These are phyloP conservation scores for Alauda arvensis DNA, from an alignment of 2,797 vertebrate genomes.

Conservation along the genomic window DNA sequence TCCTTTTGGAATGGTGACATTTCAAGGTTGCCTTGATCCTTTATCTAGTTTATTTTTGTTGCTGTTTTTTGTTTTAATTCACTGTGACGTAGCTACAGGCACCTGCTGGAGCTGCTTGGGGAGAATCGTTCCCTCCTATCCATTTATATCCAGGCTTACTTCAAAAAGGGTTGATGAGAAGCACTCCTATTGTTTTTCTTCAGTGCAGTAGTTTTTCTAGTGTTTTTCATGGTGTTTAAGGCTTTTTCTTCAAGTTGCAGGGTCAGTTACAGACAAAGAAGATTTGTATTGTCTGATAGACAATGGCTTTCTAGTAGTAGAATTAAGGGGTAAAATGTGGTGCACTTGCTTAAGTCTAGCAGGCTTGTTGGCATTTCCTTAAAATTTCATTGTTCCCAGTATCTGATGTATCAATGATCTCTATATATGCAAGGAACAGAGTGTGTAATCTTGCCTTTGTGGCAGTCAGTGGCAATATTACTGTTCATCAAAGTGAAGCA, in stretches of 20 bases:
- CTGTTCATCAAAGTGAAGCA: not conserved
- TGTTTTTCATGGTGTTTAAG: not conserved
- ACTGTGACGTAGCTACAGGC: not conserved
- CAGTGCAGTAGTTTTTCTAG: not conserved
- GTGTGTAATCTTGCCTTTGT: not conserved
- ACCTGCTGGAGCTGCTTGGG: not conserved
- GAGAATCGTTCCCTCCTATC: not conserved
- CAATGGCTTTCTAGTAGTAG: not conserved
- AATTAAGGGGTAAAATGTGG: not conserved
- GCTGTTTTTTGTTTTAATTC: not conserved
- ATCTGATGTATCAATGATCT: not conserved
- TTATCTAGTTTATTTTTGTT: not conserved
- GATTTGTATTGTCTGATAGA: not conserved
- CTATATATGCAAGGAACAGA: not conserved
- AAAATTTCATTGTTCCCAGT: not conserved
- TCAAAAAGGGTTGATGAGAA: not conserved
- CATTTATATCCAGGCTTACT: not conserved
- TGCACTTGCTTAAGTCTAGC: not conserved
- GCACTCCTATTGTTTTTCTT: not conserved
- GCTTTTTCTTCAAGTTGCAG: not conserved
- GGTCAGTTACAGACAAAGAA: not conserved
- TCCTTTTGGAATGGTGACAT: not conserved
- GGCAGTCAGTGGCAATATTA: not conserved
- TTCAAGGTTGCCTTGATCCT: not conserved
- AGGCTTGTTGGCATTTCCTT: not conserved